Base-by-base conservation (phyloP, 35 echinoderm and acorn worm genomes). In the Stichopus chloronotus region DNA sequence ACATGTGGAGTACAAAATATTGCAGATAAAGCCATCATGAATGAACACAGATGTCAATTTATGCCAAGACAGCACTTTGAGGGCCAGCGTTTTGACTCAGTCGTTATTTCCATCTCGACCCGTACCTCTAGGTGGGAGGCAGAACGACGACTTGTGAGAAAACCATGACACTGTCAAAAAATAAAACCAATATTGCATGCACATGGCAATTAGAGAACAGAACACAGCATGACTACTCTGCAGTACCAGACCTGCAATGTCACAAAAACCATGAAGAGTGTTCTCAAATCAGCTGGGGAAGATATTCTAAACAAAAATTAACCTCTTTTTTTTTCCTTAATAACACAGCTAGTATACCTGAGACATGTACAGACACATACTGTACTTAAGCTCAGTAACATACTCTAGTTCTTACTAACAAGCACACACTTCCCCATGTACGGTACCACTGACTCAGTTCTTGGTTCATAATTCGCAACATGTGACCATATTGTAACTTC, bases 191-290 rank as follows among this genome's bases (percentile, higher is more conserved):
- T 21, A 85, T 59, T 58, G 82, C 82, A 21, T 17, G 82, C 82
- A 85, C 82, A 85, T 85, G 82, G 82, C 82, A 85, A 85, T 85
- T 85, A 85, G 82, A 85, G 82, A 85, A 23, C 19, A 22, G 82
- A 57, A 9, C 82, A 7, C 82, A 85, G 82, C 82, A 85, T 85
- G 82, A 58, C 30, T 58, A 20, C 52, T 58, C 57, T 56, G 57
- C 82, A 58, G 82, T 21, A 53, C 17, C 6, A 85, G 82, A 85
- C 52, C 17, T 20, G 58, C 55, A 85, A 74, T 74, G 69, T 74
- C 69, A 74, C 69, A 74, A 74, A 65, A 74, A 21, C 30, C 69
- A n/a, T 20, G 69, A n/a, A 74, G 11, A 21, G 69, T 74, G 22
- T 20, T 74, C 22, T 74, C 69, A 16, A 74, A 21, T 14, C 69